These are phyloP conservation scores for Microctenopoma steveboyesi DNA, from an alignment of 2,797 vertebrate genomes.

Conservation along the genomic window DNA sequence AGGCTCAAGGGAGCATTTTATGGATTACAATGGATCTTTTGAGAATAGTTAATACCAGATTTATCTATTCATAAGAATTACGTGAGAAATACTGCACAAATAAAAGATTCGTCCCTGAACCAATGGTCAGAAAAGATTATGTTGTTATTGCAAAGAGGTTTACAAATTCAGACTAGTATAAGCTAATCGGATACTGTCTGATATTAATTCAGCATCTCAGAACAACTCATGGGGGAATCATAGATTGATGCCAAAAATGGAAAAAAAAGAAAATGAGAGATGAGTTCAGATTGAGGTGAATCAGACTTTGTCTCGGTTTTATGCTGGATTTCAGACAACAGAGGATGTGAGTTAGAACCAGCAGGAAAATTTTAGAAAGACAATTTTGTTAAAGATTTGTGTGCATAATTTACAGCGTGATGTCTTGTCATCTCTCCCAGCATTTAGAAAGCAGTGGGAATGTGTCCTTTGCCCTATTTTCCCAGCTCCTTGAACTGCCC, in stretches of 20 bases:
- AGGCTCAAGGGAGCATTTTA: not conserved
- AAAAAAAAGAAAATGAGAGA: slow-evolving; percentile 10
- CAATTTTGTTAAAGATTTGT: too few species aligned
- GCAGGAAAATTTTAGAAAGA: not conserved
- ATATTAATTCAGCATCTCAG: slow-evolving; percentile 31
- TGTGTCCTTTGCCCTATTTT: not conserved
- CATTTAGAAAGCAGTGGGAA: not conserved
- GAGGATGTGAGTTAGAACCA: not conserved
- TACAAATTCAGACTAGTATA: slow-evolving; percentile 5
- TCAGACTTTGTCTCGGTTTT: slow-evolving; percentile 12
- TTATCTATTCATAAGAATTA: not conserved
- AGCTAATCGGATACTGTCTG: slow-evolving; percentile 19
- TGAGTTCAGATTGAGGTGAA: slow-evolving; percentile 32
- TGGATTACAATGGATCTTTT: not conserved
- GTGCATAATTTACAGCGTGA: too few species aligned
- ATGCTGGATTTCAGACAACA: slow-evolving; percentile 22
- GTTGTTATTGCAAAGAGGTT: slow-evolving; percentile 4
- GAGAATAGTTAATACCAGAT: not conserved
- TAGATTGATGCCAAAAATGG: slow-evolving; percentile 15
- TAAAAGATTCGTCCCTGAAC: not conserved
- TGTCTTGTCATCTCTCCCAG: slow-evolving; percentile 3
- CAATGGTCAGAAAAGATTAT: slow-evolving; percentile 7
- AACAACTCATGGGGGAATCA: slow-evolving; percentile 18
- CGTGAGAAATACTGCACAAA: not conserved
- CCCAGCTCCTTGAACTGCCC: not conserved